A percentile compares a stretch with the other conserved stretches of the same genome.
These are phyloP conservation scores for Geodia barretti DNA, from an alignment of 37 sponge, comb jelly and placozoan species.

Conservation along the genomic window DNA sequence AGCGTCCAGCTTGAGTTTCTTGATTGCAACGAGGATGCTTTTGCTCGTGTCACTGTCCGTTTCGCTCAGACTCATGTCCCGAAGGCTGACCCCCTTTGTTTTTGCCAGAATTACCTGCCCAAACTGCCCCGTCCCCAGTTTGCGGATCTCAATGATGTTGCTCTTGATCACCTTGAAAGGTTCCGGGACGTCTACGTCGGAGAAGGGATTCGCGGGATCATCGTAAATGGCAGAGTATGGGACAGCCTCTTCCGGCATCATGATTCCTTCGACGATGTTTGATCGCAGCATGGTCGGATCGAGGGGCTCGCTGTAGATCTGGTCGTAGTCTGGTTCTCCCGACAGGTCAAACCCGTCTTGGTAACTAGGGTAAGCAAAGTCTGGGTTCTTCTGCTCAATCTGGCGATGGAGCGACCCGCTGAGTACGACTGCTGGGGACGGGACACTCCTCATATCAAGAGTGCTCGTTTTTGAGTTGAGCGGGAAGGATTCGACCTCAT, in stretches of 20 bases:
- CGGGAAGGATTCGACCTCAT: slow-evolving; percentile 12
- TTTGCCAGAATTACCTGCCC: slow-evolving; percentile 73
- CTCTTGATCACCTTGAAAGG: slow-evolving; percentile 31
- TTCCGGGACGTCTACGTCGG: neutral
- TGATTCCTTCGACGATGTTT: slow-evolving; percentile 24
- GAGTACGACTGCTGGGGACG: slow-evolving; percentile 55
- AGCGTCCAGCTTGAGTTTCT: slow-evolving; percentile 71
- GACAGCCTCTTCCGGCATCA: slow-evolving; percentile 10
- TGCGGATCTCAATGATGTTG: slow-evolving; percentile 55
- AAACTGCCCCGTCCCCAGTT: slow-evolving; percentile 80
- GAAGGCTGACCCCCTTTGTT: slow-evolving; percentile 46
- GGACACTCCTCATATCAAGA: slow-evolving; percentile 35
- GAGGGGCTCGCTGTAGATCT: slow-evolving; percentile 68
- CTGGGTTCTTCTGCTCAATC: slow-evolving; percentile 26
- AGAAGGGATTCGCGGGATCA: slow-evolving; percentile 29
- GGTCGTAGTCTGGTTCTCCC: slow-evolving; percentile 50
- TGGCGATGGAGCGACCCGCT: slow-evolving; percentile 51
- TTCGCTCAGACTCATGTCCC: slow-evolving; percentile 58
- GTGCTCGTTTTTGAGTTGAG: neutral
- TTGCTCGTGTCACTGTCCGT: slow-evolving; percentile 39
- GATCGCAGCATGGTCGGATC: slow-evolving; percentile 53
- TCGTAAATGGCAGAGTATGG: slow-evolving; percentile 76
- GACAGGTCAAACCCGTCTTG: slow-evolving; percentile 24
- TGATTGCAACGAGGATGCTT: slow-evolving; percentile 68
- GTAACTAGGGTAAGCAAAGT: slow-evolving; percentile 48